Percentiles rank a stretch among this genome's conserved stretches.
phyloP scores from a whole-genome alignment of 2,888 invertebrate genomes.

The Myathropa florea region DNA sequence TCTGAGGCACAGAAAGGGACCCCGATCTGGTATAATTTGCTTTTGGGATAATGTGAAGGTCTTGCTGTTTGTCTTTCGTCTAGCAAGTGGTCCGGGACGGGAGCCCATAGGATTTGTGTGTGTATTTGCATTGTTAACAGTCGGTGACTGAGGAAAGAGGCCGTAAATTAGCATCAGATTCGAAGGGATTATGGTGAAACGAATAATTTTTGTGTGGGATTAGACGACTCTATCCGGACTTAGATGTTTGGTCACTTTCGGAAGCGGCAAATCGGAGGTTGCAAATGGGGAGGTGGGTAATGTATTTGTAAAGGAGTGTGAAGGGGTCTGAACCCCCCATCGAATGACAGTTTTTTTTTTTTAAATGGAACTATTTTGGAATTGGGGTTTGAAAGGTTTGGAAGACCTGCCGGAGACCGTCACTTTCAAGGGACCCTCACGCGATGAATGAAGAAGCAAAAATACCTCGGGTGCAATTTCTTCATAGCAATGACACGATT shows the following conservation, averaged over 20 bases:
- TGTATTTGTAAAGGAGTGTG: neutral
- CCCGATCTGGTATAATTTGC: neutral
- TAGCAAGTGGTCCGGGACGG: neutral
- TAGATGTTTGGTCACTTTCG: neutral
- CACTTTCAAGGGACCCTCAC: too few relatives aligned
- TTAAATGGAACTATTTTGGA: too few relatives aligned
- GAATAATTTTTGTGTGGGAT: neutral
- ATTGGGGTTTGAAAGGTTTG: too few relatives aligned
- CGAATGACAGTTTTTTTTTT: neutral
- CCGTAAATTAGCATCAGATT: neutral
- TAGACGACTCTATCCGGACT: neutral
- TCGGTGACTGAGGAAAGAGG: neutral
- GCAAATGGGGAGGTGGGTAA: neutral
- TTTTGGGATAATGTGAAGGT: constrained; percentile 7
- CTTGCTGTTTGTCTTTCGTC: neutral
- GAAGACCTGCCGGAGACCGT: too few relatives aligned
- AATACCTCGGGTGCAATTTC: too few relatives aligned
- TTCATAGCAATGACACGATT: too few relatives aligned
- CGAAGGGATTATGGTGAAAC: neutral
- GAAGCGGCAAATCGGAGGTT: too few relatives aligned
- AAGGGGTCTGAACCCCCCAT: neutral
- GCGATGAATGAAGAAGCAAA: too few relatives aligned
- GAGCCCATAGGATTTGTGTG: neutral
- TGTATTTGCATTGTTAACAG: neutral
- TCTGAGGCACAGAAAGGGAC: neutral